Percentiles rank a stretch among this genome's conserved stretches.
Evolutionary conservation across 2,888 invertebrate genomes (phyloP).

Genomic region (Brachyptera risi): DNA sequence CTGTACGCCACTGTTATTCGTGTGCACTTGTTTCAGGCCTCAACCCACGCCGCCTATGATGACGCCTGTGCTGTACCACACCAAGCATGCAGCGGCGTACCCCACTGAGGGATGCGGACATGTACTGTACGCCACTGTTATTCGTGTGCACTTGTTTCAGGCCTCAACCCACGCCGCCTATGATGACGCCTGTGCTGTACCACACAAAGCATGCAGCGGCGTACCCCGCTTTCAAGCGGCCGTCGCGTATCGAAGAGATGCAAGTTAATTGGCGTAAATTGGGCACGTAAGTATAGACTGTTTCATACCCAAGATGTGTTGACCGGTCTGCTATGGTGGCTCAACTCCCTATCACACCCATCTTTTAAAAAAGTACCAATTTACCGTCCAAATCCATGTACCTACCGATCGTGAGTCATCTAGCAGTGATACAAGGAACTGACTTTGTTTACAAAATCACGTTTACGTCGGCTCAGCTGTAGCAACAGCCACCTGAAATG

Average conservation of each 20-base stretch:
- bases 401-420: too few species aligned
- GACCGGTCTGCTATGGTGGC: too few species aligned
- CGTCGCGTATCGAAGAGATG: conserved; percentile 40
- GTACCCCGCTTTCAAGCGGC: conserved; percentile 35
- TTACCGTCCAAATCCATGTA: too few species aligned
- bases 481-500: too few species aligned
- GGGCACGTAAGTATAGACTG: conserved; percentile 38
- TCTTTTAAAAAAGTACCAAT: conserved; percentile 17
- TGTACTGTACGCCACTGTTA: too few species aligned
- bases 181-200: conserved; percentile 29
- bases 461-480: too few species aligned
- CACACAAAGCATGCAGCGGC: conserved; percentile 19
- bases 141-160: conserved; percentile 23
- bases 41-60: conserved; percentile 24
- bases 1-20: too few species aligned
- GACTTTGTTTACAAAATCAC: too few species aligned
- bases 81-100: conserved; percentile 6
- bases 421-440: too few species aligned
- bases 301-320: too few species aligned
- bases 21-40: conserved; percentile 24
- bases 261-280: conserved; percentile 40
- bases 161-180: conserved; percentile 20
- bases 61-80: conserved; percentile 28
- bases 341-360: not conserved
- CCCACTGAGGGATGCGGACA: too few species aligned